phyloP scores from a whole-genome alignment of 92 coral and sea anemone species.

The Pocillopora grandis region DNA sequence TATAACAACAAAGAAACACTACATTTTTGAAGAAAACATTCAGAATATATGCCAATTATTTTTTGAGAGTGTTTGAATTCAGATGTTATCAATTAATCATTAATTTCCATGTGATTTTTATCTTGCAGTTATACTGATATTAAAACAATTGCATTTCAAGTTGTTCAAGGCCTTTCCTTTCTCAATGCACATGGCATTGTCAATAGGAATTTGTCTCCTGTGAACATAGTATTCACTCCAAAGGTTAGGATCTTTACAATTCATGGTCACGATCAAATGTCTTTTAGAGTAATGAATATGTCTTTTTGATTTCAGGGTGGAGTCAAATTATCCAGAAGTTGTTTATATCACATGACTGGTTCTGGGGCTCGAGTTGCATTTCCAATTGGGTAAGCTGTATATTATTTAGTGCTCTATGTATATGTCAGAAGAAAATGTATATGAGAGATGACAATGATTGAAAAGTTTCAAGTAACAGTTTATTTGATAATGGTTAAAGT shows the following conservation, averaged over 20 bases:
- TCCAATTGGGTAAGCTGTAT: conserved; percentile 84
- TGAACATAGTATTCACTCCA: conserved; percentile 67
- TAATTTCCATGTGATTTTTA: neutral
- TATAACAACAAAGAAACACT: too few relatives aligned
- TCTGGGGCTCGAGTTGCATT: conserved; percentile 88
- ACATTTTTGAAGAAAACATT: too few relatives aligned
- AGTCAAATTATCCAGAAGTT: conserved; percentile 84
- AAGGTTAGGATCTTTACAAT: conserved; percentile 48
- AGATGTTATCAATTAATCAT: neutral
- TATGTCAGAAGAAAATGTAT: neutral
- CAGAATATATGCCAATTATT: neutral
- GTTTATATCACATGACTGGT: conserved; percentile 84
- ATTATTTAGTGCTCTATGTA: neutral
- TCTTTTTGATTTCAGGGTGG: conserved; percentile 63
- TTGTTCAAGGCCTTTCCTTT: conserved; percentile 75
- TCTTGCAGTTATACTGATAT: conserved; percentile 40
- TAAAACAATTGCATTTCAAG: conserved; percentile 76
- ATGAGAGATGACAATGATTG: neutral
- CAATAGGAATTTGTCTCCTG: conserved; percentile 82
- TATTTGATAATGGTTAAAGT: neutral
- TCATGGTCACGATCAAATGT: neutral
- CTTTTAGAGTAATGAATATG: neutral
- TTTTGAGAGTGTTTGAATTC: neutral
- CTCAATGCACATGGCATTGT: conserved; percentile 80
- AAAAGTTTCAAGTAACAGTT: too few relatives aligned